Base-by-base conservation (phyloP, 2,113 vertebrate species). In the Lycaon pictus region DNA sequence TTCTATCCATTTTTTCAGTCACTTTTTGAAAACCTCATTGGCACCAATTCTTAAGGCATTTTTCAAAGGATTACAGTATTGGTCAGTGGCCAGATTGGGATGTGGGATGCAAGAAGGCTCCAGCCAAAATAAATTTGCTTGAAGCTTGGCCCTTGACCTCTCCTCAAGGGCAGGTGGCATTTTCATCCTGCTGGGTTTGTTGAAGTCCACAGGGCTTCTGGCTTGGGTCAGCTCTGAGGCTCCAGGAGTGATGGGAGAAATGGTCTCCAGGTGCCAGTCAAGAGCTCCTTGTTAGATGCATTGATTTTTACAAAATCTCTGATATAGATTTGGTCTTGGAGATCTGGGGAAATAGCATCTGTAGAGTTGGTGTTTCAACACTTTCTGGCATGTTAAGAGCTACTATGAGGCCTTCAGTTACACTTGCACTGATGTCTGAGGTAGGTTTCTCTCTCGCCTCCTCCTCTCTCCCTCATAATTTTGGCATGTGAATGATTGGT, bases 401-500 rank as follows among this genome's bases (percentile, higher is more conserved):
- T 13, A 0, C 95, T 60, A 48, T 23, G 92, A 87, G 74, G 7
- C 1, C 88, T 65, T 25, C 0, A 25, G 74, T 84, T 98, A 88
- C 11, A 97, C 84, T 81, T 25, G 51, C 55, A 74, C 29, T 0
- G 2, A n/a, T 81, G 72, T 85, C 22, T 60, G 77, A 91, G 77
- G 94, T 13, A 95, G 71, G 55, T 29, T 27, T 11, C 55, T 97
- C 22, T 92, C 87, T 51, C 55, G 76, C 91, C 35, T 84, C 72
- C 90, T 88, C 69, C n/a, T 53, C 93, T 87, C 27, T 91, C 62
- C 19, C 13, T 37, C 63, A 27, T 77, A 65, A 94, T 98, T 97
- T 96, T 60, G 67, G 67, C 74, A 55, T 84, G 32, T 53, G 96
- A 82, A 60, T 98, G 93, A 95, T 95, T 90, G n/a, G 97, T 98